phyloP scores from a whole-genome alignment of 2,797 vertebrate species.

The Cirrhinus molitorella region DNA sequence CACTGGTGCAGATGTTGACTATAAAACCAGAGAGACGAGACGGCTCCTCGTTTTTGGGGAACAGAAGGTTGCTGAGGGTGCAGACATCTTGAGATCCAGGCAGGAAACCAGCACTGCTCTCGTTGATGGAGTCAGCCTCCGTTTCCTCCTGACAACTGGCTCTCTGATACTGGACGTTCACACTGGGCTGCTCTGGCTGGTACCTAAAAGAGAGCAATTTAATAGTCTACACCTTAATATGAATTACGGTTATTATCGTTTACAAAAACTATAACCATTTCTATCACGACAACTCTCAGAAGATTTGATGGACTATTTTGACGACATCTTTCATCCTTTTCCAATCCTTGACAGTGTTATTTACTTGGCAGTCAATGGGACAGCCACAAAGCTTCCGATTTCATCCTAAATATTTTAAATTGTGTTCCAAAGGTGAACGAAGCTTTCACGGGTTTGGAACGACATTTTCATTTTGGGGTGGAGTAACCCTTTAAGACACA shows the following conservation, averaged over 20 bases:
- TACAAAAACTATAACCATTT: background rate
- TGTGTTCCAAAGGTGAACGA: no score
- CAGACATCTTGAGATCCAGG: constrained; percentile 76
- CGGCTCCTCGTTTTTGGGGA: constrained; percentile 82
- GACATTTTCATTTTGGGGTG: no score
- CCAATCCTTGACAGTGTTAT: no score
- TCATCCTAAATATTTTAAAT: no score
- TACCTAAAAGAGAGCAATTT: constrained; percentile 77
- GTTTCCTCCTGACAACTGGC: constrained; percentile 86
- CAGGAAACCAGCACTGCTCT: constrained; percentile 82
- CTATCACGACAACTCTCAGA: background rate
- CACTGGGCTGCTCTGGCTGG: constrained; percentile 87
- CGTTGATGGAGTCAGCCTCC: constrained; percentile 79
- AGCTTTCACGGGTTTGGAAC: no score
- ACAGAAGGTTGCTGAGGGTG: constrained; percentile 79
- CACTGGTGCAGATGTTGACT: constrained; percentile 84
- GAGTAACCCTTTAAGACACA: no score
- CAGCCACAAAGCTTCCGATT: no score
- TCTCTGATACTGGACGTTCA: constrained; percentile 84
- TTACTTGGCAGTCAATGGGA: no score
- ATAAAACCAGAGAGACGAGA: constrained; percentile 83
- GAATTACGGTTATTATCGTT: background rate
- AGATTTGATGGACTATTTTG: no score
- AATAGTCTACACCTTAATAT: background rate
- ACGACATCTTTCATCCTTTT: no score